A percentile compares a stretch with the other conserved stretches of the same genome.
These are phyloP conservation scores for Callitettix versicolor DNA, from an alignment of 1,140 invertebrate species.

Conservation along the genomic window DNA sequence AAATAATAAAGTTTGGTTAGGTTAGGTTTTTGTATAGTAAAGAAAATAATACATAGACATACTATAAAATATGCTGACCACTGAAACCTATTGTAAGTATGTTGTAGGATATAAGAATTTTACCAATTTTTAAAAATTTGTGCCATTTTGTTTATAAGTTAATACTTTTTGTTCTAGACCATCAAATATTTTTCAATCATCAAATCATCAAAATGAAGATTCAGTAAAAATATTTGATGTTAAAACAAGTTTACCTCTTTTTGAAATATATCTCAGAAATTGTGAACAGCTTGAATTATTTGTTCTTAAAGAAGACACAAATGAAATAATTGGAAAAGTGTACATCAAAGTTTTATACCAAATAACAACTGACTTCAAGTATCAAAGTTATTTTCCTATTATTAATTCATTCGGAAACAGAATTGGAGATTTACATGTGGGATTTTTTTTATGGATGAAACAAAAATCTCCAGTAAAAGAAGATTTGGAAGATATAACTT, in stretches of 20 bases:
- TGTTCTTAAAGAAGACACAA: neutral
- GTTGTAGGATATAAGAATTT: too few species aligned
- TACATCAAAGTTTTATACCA: neutral
- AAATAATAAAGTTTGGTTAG: too few species aligned
- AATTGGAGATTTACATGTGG: neutral
- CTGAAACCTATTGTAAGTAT: too few species aligned
- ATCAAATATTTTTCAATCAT: neutral
- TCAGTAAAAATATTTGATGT: neutral
- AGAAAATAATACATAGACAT: too few species aligned
- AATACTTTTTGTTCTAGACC: neutral
- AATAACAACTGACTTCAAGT: neutral
- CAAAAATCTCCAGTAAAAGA: neutral
- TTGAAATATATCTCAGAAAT: constrained; percentile 4
- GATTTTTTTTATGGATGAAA: constrained; percentile 4
- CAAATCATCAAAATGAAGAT: neutral
- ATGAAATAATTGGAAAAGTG: constrained; percentile 1
- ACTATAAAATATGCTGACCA: too few species aligned
- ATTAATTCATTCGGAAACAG: neutral
- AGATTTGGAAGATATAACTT: neutral
- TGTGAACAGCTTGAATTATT: constrained; percentile 1
- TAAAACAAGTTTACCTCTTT: constrained; percentile 2
- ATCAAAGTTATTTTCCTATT: constrained; percentile 3
- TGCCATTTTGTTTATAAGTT: too few species aligned
- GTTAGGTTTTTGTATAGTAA: too few species aligned
- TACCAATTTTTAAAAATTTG: too few species aligned